Evolutionary conservation across 2,888 invertebrate species (phyloP).

Genomic region (Zaprionus obscuricornis): DNA sequence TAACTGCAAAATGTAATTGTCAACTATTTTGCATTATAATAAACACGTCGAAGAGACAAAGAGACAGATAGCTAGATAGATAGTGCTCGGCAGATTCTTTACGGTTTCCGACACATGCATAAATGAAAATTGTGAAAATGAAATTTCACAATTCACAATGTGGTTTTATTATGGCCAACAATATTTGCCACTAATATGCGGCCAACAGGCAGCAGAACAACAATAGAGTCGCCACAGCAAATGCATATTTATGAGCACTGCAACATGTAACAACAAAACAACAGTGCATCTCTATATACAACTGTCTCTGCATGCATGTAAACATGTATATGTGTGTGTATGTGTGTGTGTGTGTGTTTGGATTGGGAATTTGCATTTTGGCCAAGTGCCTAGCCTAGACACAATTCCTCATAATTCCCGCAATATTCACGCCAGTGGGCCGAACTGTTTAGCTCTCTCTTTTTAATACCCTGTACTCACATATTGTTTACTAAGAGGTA

Average conservation of each 20-base stretch:
- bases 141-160: slow-evolving; percentile 49
- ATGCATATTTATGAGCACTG: slow-evolving; percentile 72
- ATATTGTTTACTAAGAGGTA: too few species aligned
- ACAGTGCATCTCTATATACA: too few species aligned
- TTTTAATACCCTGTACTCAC: slow-evolving; percentile 21
- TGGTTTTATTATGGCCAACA: slow-evolving; percentile 51
- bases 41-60: too few species aligned
- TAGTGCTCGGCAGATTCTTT: slow-evolving; percentile 40
- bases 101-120: slow-evolving; percentile 22
- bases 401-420: slow-evolving; percentile 74
- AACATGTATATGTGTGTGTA: background rate
- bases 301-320: background rate
- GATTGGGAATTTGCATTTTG: slow-evolving; percentile 65
- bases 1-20: slow-evolving; percentile 42
- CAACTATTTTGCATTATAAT: slow-evolving; percentile 71
- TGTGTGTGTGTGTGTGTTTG: slow-evolving; percentile 12
- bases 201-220: slow-evolving; percentile 41
- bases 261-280: slow-evolving; percentile 3
- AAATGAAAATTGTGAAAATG: slow-evolving; percentile 49
- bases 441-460: slow-evolving; percentile 51
- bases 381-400: slow-evolving; percentile 65
- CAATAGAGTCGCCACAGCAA: slow-evolving; percentile 49
- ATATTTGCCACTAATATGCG: slow-evolving; percentile 70
- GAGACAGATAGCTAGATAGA: too few species aligned
- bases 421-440: slow-evolving; percentile 41